phyloP scores from a whole-genome alignment of 2,888 invertebrate genomes.

The Gnatocerus cornutus region DNA sequence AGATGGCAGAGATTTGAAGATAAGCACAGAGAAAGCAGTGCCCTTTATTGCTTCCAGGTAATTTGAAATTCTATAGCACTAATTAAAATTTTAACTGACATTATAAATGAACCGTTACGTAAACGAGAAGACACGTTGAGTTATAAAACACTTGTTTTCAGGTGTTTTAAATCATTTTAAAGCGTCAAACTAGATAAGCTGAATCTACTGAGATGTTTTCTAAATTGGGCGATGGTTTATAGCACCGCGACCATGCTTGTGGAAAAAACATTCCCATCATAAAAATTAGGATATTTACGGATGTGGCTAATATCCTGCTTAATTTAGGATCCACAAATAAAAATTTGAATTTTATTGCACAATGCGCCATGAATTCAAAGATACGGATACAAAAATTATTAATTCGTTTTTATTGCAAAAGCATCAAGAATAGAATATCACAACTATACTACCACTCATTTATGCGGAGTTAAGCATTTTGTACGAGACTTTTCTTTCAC shows the following conservation, averaged over 20 bases:
- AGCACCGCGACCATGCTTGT: constrained; percentile 1
- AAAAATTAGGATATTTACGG: constrained; percentile 34
- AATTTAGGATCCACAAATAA: constrained; percentile 34
- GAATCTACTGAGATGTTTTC: constrained; percentile 24
- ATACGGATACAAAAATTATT: no score
- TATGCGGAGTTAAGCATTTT: no score
- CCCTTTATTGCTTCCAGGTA: constrained; percentile 29
- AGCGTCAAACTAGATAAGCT: constrained; percentile 23
- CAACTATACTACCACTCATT: no score
- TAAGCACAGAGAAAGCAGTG: constrained; percentile 27
- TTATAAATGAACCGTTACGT: constrained; percentile 43
- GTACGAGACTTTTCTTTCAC: no score
- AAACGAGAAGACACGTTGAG: constrained; percentile 36
- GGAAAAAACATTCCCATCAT: constrained; percentile 30
- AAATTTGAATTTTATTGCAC: constrained; percentile 39
- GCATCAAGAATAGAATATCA: no score
- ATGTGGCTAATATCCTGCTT: constrained; percentile 44
- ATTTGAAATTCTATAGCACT: constrained; percentile 33
- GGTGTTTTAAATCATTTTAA: constrained; percentile 36
- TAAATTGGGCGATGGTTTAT: constrained; percentile 26
- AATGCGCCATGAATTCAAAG: neutral
- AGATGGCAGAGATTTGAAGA: constrained; percentile 5
- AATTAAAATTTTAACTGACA: constrained; percentile 46
- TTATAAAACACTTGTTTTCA: constrained; percentile 36
- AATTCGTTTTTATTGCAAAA: no score